Percentiles rank a stretch among this genome's conserved stretches.
Evolutionary conservation across 2,888 invertebrate species (phyloP).

Genomic region (Torymus texanus): DNA sequence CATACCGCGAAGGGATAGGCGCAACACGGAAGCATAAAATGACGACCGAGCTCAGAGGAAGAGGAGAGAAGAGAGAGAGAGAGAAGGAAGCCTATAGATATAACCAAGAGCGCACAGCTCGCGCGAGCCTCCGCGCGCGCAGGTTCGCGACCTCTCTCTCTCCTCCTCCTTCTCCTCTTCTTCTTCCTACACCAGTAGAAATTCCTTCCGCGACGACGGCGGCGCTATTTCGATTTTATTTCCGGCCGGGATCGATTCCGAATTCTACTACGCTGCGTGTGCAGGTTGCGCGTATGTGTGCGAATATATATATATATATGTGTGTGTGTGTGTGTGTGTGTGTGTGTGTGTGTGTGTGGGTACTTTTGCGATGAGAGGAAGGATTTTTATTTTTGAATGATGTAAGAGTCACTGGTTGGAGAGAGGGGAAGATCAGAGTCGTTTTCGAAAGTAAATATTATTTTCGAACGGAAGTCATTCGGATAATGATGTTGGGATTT

Average conservation of each 20-base stretch:
- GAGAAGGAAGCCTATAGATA: slow-evolving; percentile 9
- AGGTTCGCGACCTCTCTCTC: slow-evolving; percentile 35
- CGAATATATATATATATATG: too few relatives aligned
- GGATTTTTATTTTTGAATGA: too few relatives aligned
- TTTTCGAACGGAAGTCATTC: too few relatives aligned
- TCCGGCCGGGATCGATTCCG: slow-evolving; percentile 9
- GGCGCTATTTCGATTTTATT: slow-evolving; percentile 29
- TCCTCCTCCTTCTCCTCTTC: neutral
- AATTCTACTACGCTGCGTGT: neutral
- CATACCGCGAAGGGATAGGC: too few relatives aligned
- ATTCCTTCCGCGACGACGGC: slow-evolving; percentile 11
- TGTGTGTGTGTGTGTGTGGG: too few relatives aligned
- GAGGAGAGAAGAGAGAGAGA: neutral
- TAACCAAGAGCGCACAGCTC: neutral
- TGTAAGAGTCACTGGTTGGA: neutral
- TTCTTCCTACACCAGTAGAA: neutral
- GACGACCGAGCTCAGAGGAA: neutral
- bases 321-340: too few relatives aligned
- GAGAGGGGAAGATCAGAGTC: neutral
- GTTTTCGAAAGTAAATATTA: too few relatives aligned
- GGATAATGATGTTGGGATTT: too few relatives aligned
- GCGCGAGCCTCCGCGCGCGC: neutral
- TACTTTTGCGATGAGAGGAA: too few relatives aligned
- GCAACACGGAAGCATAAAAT: too few relatives aligned
- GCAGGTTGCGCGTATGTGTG: too few relatives aligned